Evolutionary conservation across 2,113 vertebrate species (phyloP).

Genomic region (Heterochromis multidens): DNA sequence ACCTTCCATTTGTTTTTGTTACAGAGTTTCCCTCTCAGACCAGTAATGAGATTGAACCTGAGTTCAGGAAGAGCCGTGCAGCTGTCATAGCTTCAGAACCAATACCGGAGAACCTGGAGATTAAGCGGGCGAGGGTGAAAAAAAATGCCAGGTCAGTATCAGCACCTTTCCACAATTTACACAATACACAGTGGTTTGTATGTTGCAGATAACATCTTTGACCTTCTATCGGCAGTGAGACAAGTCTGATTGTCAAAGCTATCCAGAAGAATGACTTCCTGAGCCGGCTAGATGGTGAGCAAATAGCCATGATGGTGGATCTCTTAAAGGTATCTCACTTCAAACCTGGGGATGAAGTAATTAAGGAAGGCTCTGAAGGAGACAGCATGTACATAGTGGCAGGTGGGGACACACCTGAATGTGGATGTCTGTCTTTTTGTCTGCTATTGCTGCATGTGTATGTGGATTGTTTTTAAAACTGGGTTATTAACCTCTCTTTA

Average conservation of each 20-base stretch:
- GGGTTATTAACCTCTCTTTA: neutral
- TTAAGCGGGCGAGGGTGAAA: slow-evolving; percentile 55
- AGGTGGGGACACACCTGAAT: slow-evolving; percentile 50
- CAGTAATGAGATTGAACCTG: slow-evolving; percentile 45
- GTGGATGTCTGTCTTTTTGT: neutral
- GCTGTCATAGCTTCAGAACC: slow-evolving; percentile 76
- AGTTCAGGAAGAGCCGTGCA: slow-evolving; percentile 63
- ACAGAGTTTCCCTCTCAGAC: slow-evolving; percentile 55
- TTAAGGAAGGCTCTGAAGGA: slow-evolving; percentile 78
- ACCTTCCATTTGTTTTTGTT: neutral
- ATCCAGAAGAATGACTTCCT: slow-evolving; percentile 79
- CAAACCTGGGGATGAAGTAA: slow-evolving; percentile 60
- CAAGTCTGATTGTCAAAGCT: slow-evolving; percentile 70
- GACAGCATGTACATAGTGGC: slow-evolving; percentile 82
- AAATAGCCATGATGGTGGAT: slow-evolving; percentile 77
- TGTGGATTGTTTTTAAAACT: neutral
- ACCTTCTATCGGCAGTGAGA: slow-evolving; percentile 66
- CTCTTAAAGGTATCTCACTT: slow-evolving; percentile 45
- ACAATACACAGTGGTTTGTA: neutral
- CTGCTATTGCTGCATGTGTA: fast-evolving
- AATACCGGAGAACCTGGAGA: slow-evolving; percentile 58
- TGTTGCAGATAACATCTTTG: neutral
- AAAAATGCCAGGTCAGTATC: slow-evolving; percentile 68
- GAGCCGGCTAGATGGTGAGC: slow-evolving; percentile 79
- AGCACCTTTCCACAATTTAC: neutral